Percentiles rank a stretch among this genome's conserved stretches.
phyloP scores from a whole-genome alignment of 1,140 invertebrate species.

The Drosophila littoralis region DNA sequence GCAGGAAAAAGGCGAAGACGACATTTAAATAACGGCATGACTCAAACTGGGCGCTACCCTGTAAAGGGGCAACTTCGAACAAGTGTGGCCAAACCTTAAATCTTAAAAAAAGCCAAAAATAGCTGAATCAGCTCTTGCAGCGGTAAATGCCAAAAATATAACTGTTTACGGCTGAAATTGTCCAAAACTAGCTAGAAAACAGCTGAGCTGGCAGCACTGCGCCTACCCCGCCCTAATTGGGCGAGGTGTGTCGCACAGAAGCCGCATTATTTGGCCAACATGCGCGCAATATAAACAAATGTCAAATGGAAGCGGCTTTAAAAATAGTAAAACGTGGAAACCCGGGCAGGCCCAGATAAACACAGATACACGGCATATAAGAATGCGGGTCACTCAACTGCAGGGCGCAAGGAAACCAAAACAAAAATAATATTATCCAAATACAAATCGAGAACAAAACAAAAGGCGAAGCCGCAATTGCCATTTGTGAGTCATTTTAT shows the following conservation, averaged over 20 bases:
- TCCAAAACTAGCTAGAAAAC: too few relatives aligned
- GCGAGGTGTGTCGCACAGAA: slow-evolving; percentile 42
- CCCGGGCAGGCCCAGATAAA: slow-evolving; percentile 67
- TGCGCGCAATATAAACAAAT: slow-evolving; percentile 58
- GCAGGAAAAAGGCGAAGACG: slow-evolving; percentile 38
- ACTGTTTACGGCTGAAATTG: too few relatives aligned
- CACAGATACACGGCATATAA: slow-evolving; percentile 18
- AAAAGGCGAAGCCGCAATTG: slow-evolving; percentile 44
- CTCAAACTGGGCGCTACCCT: slow-evolving; percentile 56
- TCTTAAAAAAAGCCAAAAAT: too few relatives aligned
- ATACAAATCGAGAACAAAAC: slow-evolving; percentile 50
- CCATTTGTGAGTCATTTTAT: slow-evolving; percentile 78
- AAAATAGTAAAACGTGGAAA: slow-evolving; percentile 65
- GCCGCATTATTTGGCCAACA: slow-evolving; percentile 48
- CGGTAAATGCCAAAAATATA: too few relatives aligned
- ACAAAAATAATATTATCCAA: slow-evolving; percentile 29
- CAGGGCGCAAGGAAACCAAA: slow-evolving; percentile 5
- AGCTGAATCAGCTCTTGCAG: too few relatives aligned
- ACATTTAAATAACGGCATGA: slow-evolving; percentile 56
- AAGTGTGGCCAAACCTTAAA: too few relatives aligned
- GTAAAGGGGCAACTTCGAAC: not conserved
- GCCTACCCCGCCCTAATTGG: slow-evolving; percentile 11
- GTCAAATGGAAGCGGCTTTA: slow-evolving; percentile 52
- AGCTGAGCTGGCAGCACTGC: not conserved
- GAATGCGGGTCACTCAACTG: slow-evolving; percentile 59